Conservation (phyloP, 1,140 invertebrate species). For the Apocrypta bakeri region DNA sequence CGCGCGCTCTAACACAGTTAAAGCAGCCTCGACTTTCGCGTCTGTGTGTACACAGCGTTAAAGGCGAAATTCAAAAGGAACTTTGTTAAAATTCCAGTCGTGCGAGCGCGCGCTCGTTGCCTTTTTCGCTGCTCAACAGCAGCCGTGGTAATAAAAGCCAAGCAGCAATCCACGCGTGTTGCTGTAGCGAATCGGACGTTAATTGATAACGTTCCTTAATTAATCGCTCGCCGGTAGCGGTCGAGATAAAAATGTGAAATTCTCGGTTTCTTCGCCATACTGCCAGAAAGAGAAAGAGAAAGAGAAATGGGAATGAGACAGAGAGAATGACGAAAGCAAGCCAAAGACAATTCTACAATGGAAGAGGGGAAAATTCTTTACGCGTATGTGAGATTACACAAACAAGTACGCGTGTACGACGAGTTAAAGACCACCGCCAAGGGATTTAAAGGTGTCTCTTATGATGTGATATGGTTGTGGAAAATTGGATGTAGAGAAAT, state of each 20-base stretch:
- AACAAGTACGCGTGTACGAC: conserved; percentile 8
- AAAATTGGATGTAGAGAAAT: neutral
- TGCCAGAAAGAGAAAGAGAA: too few relatives aligned
- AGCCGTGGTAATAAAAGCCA: conserved; percentile 22
- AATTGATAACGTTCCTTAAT: conserved; percentile 41
- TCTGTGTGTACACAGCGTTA: neutral
- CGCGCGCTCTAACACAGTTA: too few relatives aligned
- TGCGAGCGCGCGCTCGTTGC: neutral
- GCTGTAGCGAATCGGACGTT: conserved; percentile 26
- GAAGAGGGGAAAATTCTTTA: neutral
- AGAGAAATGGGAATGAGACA: neutral
- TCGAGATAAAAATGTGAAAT: conserved; percentile 22
- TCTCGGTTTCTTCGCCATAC: neutral
- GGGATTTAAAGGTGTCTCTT: neutral
- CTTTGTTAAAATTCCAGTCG: conserved; percentile 46
- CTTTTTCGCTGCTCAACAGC: neutral
- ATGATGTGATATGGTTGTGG: neutral
- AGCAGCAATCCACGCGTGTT: conserved; percentile 1
- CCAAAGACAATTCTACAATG: neutral
- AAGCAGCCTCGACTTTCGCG: neutral
- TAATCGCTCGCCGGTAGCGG: conserved; percentile 1
- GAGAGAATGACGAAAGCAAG: neutral
- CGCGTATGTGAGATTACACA: conserved; percentile 23
- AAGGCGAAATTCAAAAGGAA: conserved; percentile 24
- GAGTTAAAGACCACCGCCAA: neutral